A percentile compares a stretch with the other conserved stretches of the same genome.
Evolutionary conservation across 2,888 invertebrate genomes (phyloP).

Genomic region (Oscheius sp.): DNA sequence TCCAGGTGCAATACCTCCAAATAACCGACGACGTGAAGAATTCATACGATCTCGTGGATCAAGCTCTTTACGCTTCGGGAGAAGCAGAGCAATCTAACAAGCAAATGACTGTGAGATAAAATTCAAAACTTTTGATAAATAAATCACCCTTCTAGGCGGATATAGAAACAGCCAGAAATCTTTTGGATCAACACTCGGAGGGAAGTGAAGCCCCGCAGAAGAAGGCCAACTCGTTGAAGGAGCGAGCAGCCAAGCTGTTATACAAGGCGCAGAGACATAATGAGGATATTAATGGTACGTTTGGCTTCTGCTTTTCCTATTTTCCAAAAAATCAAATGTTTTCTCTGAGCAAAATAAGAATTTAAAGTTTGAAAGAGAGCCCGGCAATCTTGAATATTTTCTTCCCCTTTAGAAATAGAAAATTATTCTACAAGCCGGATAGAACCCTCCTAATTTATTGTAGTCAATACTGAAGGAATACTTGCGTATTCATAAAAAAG

Average conservation of each 20-base stretch:
- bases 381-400: too few relatives aligned
- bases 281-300: conserved; percentile 52
- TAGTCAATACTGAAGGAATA: too few relatives aligned
- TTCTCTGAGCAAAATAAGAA: too few relatives aligned
- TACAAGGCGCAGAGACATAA: conserved; percentile 61
- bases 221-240: conserved; percentile 59
- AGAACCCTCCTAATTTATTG: too few relatives aligned
- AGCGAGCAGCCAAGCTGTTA: conserved; percentile 61
- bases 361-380: neutral
- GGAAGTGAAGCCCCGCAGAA: conserved; percentile 65
- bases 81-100: conserved; percentile 52
- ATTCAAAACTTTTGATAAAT: neutral
- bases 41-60: conserved; percentile 47
- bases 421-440: too few relatives aligned
- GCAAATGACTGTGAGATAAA: conserved; percentile 36
- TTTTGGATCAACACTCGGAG: conserved; percentile 57
- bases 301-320: neutral
- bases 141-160: conserved; percentile 54
- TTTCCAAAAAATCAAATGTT: neutral
- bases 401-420: too few relatives aligned
- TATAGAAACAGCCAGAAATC: conserved; percentile 54
- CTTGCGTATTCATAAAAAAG: too few relatives aligned
- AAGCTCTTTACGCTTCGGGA: conserved; percentile 43
- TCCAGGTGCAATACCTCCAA: conserved; percentile 45
- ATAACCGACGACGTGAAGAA: conserved; percentile 57